Evolutionary conservation across 1,140 invertebrate genomes (phyloP).

Genomic region (Microplitis mediator): DNA sequence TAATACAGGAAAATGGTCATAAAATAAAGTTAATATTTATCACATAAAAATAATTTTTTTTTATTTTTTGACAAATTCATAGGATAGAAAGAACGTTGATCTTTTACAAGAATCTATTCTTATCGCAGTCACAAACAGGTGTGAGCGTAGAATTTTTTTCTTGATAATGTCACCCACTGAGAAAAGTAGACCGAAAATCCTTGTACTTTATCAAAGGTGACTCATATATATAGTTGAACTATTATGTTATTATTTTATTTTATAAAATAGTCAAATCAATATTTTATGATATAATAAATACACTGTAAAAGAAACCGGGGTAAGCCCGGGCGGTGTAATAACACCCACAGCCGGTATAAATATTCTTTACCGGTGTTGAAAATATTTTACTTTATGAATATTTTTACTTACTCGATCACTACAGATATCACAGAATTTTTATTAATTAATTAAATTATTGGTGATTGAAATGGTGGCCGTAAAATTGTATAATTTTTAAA

Average conservation of each 20-base stretch:
- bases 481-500: too few species aligned
- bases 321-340: too few species aligned
- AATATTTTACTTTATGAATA: too few species aligned
- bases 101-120: not conserved
- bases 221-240: not conserved
- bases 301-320: too few species aligned
- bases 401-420: too few species aligned
- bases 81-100: conserved; percentile 13
- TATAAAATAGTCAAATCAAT: not conserved
- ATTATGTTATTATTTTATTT: not conserved
- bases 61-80: not conserved
- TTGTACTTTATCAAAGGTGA: not conserved
- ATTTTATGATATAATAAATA: too few species aligned
- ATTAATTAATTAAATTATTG: too few species aligned
- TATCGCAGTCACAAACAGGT: not conserved
- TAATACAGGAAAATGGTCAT: too few species aligned
- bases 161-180: not conserved
- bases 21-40: not conserved
- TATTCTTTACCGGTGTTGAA: too few species aligned
- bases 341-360: too few species aligned
- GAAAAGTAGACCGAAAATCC: not conserved
- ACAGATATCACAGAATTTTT: too few species aligned
- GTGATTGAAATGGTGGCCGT: too few species aligned
- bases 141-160: not conserved
- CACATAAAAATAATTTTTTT: not conserved